Evolutionary conservation across 2,113 vertebrate genomes (phyloP), one percentile per base, ranked within the genome.

Genomic region (Toxotes jaculatrix): DNA sequence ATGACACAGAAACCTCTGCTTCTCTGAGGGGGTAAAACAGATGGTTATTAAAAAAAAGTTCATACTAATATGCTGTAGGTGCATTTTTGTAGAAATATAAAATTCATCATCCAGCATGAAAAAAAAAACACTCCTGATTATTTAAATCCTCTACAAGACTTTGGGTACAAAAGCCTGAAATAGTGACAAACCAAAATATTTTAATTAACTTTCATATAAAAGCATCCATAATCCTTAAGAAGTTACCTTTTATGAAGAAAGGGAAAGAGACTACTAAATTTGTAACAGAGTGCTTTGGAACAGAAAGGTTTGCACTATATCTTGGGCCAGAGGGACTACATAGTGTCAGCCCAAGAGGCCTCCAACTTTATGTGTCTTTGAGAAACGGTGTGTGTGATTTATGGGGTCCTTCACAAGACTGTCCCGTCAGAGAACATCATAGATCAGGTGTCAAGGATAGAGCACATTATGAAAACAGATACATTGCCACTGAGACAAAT

Each of bases 371-470:
- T 55, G 42, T 66, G 43, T 77, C 81, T 80, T 79, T 83, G 43
- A 45, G 56, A 86, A 74, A 59, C 70, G 55, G 49, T 60, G 27
- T 53, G 53, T 56, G 43, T 79, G 82, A 89, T 89, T 85, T 84
- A 87, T 74, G 79, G 70, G 40, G 38, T 77, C 53, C 45, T 67
- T 83, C 63, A 49, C 1, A 36, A 60, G 43, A 56, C 13, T 61
- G 65, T 73, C 61, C 78, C 69, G 6, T 70, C 60, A 82, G 59
- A 80, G 69, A 80, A 55, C 62, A 85, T 67, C 60, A 68, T 70
- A 73, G 71, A 84, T 84, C 70, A 77, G 64, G 56, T 85, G 74
- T 86, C 82, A 82, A 74, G 78, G 83, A 82, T 45, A 43, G 45
- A 79, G 57, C 40, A 51, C 66, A 69, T 86, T 45, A 74, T 75